Evolutionary conservation across 2,888 invertebrate species (phyloP), one percentile per base, ranked within the genome.

Genomic region (Calameuta pallipes): DNA sequence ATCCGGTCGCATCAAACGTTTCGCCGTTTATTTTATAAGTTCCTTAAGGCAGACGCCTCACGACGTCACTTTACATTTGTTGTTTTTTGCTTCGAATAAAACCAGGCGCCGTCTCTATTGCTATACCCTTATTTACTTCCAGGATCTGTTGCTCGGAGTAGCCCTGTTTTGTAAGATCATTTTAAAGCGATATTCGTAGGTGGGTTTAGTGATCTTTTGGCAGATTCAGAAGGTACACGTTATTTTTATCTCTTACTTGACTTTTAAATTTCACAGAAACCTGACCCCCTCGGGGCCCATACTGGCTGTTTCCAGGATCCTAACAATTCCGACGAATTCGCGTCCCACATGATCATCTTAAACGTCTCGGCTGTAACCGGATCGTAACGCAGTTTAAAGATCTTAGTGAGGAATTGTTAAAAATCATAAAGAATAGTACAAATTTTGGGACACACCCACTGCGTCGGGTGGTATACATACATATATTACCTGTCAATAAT

Each of bases 1-100:
- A 85, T 84, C 84, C 85, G 80, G 82, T 79, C 74, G 82, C 79
- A 83, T 83, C 82, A 83, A 83, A 83, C 81, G 83, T 81, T 80
- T 73, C 73, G 37, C 15, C 68, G 70, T 75, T 76, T 76, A 79
- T 77, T 83, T 81, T 81, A 81, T 78, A 82, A 81, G 81, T 82
- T 82, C 12, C 34, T 33, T 80, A 82, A 56, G 9, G 56, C 56
- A 9, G 37, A 37, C 37, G 37, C 37, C 80, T 82, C 80, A 74
- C 82, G 73, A 34, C 74, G 75, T 76, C 79, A 77, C 79, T 76
- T 79, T 76, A 81, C 82, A 81, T 81, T 78, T 80, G 81, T 81
- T 82, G 77, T 83, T 83, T 82, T 77, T 74, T 79, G 76, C 79
- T 79, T 76, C 78, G 77, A 82, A 80, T 82, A 80, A 82, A 56